Evolutionary conservation across 2,113 vertebrate species (phyloP), one percentile per base, ranked within the genome.

Genomic region (Phalacrocorax aristotelis): DNA sequence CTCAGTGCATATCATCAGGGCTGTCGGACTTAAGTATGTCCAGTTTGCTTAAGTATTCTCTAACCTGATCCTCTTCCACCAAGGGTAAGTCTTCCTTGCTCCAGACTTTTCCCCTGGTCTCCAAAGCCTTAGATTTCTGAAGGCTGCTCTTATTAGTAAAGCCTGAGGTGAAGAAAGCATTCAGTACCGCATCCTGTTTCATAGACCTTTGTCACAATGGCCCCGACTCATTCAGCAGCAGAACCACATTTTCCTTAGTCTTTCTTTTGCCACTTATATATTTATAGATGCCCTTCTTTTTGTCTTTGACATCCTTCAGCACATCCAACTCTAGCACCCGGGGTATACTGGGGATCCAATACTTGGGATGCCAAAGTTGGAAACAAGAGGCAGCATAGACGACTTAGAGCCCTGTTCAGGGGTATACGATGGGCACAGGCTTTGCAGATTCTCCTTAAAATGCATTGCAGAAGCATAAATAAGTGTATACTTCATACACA

Each of bases 191-290:
- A 65, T 51, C 32, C 18, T 64, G 15, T 40, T 52, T 71, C 34
- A 22, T 14, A 52, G 0, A 22, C 51, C 23, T 58, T 9, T 40
- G 25, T 54, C 0, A 0, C 44, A 83, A 52, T 25, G 38, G 23
- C 5, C 15, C 10, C 30, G 17, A 72, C 20, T 26, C 34, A n/a
- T n/a, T 83, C 57, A 78, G 13, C 51, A 88, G 32, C 36, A 88
- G 34, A 83, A 57, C 14, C 14, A 40, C 19, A 12, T 34, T 79
- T 52, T 66, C 6, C 7, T 57, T 38, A 20, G 44, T 65, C 15
- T 66, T 60, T 11, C 21, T 71, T 71, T 66, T 77, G 34, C 34
- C 20, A 26, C 14, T 52, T 61, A 25, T 1, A 19, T 68, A 38
- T 80, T 49, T 51, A 44, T 34, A 62, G 8, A 75, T 55, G 21